phyloP scores from a whole-genome alignment of 2,888 invertebrate species.

The Adela reaumurella region DNA sequence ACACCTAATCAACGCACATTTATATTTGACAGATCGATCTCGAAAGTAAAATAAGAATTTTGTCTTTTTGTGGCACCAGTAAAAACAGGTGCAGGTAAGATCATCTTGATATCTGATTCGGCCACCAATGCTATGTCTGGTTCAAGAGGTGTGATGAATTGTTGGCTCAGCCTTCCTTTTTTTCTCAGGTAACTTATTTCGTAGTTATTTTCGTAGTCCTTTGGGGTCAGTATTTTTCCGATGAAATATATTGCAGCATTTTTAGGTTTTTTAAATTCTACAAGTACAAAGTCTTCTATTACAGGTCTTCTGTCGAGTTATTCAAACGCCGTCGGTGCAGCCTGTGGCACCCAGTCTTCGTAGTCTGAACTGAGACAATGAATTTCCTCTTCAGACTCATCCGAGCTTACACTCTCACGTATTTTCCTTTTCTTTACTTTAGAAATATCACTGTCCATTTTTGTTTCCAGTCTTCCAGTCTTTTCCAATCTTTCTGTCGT shows the following conservation, averaged over 20 bases:
- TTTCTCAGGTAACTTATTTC: conserved; percentile 6
- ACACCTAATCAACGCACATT: conserved; percentile 1
- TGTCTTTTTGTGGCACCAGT: not conserved
- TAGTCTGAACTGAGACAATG: not conserved
- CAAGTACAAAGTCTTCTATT: conserved; percentile 4
- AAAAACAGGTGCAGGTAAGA: conserved; percentile 3
- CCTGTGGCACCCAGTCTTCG: conserved; percentile 3
- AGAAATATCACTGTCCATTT: not conserved
- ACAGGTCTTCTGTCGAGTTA: conserved; percentile 3
- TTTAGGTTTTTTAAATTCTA: conserved; percentile 5
- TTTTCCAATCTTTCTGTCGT: conserved; percentile 1
- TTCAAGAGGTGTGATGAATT: conserved; percentile 1
- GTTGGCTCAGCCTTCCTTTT: conserved; percentile 1
- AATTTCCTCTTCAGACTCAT: conserved; percentile 1
- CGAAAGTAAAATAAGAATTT: not conserved
- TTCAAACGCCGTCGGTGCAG: conserved; percentile 1
- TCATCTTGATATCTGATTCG: conserved; percentile 2
- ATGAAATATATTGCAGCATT: conserved; percentile 2
- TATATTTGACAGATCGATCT: conserved; percentile 1
- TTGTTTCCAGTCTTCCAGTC: not conserved
- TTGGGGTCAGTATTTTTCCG: conserved; percentile 3
- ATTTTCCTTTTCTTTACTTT: not conserved
- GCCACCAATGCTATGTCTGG: not conserved
- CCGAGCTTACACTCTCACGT: conserved; percentile 2
- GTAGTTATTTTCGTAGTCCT: conserved; percentile 1